A percentile compares a stretch with the other conserved stretches of the same genome.
Conservation (phyloP, 1,140 invertebrate species). For the Neuroterus valhalla region DNA sequence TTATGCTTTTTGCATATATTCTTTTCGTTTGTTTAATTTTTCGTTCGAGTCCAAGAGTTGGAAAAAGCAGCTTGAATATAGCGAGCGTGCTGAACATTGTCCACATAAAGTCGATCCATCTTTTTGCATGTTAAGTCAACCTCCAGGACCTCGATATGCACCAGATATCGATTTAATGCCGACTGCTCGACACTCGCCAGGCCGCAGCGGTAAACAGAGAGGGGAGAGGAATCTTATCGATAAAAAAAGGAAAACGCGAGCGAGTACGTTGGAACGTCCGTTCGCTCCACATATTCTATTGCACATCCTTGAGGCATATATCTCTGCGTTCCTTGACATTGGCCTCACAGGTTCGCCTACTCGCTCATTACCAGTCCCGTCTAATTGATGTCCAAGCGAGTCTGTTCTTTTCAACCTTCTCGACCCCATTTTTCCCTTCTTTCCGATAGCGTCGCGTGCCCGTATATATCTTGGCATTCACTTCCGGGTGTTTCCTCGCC, state of each 20-base stretch:
- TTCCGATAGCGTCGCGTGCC: conserved; percentile 39
- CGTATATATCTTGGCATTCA: conserved; percentile 41
- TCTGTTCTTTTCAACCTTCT: conserved; percentile 29
- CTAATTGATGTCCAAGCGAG: conserved; percentile 52
- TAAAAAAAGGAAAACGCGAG: conserved; percentile 39
- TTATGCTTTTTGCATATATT: no score
- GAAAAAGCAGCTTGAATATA: conserved; percentile 5
- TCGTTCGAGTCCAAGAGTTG: neutral
- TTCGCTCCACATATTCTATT: conserved; percentile 44
- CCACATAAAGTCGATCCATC: conserved; percentile 33
- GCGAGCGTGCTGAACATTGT: neutral
- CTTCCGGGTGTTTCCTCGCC: conserved; percentile 50
- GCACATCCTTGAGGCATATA: conserved; percentile 30
- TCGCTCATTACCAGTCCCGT: conserved; percentile 50
- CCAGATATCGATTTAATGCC: conserved; percentile 62
- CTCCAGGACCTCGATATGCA: conserved; percentile 55
- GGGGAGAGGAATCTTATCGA: conserved; percentile 37
- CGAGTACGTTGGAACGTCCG: conserved; percentile 42
- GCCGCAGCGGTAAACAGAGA: conserved; percentile 41
- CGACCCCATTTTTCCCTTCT: conserved; percentile 37
- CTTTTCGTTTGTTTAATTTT: neutral
- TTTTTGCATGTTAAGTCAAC: conserved; percentile 37
- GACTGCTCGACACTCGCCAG: conserved; percentile 18
- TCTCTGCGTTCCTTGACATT: conserved; percentile 38
- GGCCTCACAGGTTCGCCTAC: conserved; percentile 18